phyloP scores from a whole-genome alignment of 92 coral and sea anemone genomes.

The Virgularia gustaviana region DNA sequence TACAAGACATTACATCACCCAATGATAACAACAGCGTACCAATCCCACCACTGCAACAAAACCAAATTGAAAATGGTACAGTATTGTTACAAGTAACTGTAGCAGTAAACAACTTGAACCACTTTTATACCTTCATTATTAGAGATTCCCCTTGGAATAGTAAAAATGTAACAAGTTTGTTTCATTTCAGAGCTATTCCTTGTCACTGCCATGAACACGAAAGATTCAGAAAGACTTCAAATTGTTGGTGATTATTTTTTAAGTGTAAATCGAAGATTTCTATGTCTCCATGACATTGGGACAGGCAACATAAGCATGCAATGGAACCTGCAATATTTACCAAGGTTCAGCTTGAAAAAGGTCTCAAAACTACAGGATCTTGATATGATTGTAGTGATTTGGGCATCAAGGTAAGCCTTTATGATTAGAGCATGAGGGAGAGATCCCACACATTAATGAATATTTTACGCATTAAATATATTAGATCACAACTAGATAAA shows the following conservation, averaged over 20 bases:
- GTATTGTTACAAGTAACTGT: not conserved
- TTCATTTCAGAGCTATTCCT: slow-evolving; percentile 70
- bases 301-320: slow-evolving; percentile 69
- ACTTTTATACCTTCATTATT: not conserved
- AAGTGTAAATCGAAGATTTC: slow-evolving; percentile 77
- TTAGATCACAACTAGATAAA: not conserved
- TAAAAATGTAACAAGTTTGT: not conserved
- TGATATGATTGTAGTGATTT: slow-evolving; percentile 78
- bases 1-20: slow-evolving; percentile 90
- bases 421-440: not conserved
- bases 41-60: slow-evolving; percentile 39
- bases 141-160: slow-evolving; percentile 5
- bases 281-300: slow-evolving; percentile 77
- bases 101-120: not conserved
- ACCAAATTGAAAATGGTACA: slow-evolving; percentile 13
- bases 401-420: slow-evolving; percentile 74
- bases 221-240: slow-evolving; percentile 76
- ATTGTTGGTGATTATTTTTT: slow-evolving; percentile 80
- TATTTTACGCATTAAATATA: not conserved
- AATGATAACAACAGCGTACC: slow-evolving; percentile 69
- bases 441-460: not conserved
- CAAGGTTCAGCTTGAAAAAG: slow-evolving; percentile 77
- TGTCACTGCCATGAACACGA: slow-evolving; percentile 75
- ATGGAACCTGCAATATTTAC: slow-evolving; percentile 89
- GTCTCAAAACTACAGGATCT: slow-evolving; percentile 81